Percentiles rank a stretch among this genome's conserved stretches.
Evolutionary conservation across 2,888 invertebrate genomes (phyloP).

Genomic region (Cephus sareptanus): DNA sequence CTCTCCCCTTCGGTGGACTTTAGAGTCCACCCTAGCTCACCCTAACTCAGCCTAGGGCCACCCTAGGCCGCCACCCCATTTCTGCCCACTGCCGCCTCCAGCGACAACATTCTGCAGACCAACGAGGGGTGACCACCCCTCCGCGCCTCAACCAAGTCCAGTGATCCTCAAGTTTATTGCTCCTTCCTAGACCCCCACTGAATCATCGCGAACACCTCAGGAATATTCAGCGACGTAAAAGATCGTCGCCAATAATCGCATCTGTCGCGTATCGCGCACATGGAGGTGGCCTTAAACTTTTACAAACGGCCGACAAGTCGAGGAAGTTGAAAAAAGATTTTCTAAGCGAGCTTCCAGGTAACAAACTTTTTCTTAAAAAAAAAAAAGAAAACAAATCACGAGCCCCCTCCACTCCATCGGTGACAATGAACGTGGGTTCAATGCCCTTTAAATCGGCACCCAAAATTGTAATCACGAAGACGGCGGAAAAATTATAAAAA

Average conservation of each 20-base stretch:
- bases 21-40: slow-evolving; percentile 58
- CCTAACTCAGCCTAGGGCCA: slow-evolving; percentile 37
- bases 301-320: neutral
- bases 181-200: neutral
- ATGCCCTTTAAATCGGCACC: neutral
- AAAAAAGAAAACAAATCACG: too few relatives aligned
- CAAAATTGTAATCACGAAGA: neutral
- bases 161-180: slow-evolving; percentile 57
- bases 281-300: neutral
- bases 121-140: slow-evolving; percentile 59
- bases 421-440: neutral
- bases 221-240: neutral
- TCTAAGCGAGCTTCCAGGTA: neutral
- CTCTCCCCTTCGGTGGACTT: slow-evolving; percentile 60
- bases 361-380: neutral
- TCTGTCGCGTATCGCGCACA: neutral
- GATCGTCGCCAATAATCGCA: neutral
- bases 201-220: neutral
- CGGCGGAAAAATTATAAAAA: neutral
- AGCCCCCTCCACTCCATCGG: neutral
- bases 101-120: slow-evolving; percentile 63
- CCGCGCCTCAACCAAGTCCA: slow-evolving; percentile 47
- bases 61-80: slow-evolving; percentile 38
- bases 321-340: neutral
- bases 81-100: slow-evolving; percentile 59